Evolutionary conservation across 2,888 invertebrate species (phyloP), one percentile per base, ranked within the genome.

Genomic region (Ephialtes manifestator): DNA sequence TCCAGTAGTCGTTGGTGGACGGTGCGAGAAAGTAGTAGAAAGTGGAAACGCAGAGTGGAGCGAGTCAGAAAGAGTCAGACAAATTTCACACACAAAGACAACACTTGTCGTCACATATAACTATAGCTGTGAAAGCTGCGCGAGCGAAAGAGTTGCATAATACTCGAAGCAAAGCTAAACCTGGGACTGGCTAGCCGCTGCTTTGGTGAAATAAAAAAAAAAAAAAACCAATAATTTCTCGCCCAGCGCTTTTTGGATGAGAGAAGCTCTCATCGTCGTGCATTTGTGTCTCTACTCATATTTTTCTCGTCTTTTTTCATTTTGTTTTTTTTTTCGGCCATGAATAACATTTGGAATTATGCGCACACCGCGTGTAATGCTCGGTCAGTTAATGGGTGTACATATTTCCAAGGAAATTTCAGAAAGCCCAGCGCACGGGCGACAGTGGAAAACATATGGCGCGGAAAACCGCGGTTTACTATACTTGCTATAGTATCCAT

Each of bases 281-380:
- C 46, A 10, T 46, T 53, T 65, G 35, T 24, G 75, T 51, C 39
- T n/a, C 35, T 18, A n/a, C 43, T 35, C 35, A 2, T 46, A 67
- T 55, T 84, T 85, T 84, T 76, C 46, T 48, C 24, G 48, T 70
- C 18, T 13, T 71, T 68, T 79, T 81, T 72, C 72, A 39, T n/a
- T n/a, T n/a, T 35, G 20, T 43, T 76, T 31, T 46, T 84, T 67
- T 63, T 83, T 63, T 10, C 88, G 89, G 88, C 89, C 87, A 89
- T 90, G 87, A 92, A 92, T 92, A 91, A 90, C 89, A 88, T 89
- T 89, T 88, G 89, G 89, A 91, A 92, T 92, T 90, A 92, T 86
- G 81, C 80, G 78, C 71, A 79, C 81, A 72, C 81, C 81, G 79
- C 53, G 68, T 75, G 70, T 77, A 67, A 65, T 65, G 82, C 67